These are phyloP conservation scores for Morpho achilles DNA, from an alignment of 2,888 invertebrate genomes.

Conservation along the genomic window DNA sequence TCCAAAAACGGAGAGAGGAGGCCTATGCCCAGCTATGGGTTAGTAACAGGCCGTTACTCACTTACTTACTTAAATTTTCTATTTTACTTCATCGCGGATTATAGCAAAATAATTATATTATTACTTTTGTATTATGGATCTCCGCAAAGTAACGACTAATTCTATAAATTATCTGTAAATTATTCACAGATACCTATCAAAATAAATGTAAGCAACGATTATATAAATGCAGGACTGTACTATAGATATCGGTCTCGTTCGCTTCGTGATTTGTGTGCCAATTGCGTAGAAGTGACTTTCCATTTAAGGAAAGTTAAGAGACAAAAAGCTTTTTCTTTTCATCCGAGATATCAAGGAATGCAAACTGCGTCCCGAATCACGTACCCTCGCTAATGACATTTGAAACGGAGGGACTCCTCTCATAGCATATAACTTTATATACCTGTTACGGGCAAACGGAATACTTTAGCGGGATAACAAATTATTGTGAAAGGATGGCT, in stretches of 20 bases:
- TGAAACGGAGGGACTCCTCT: conserved; percentile 6
- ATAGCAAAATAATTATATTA: no score
- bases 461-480: not conserved
- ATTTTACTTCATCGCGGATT: no score
- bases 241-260: not conserved
- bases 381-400: conserved; percentile 10
- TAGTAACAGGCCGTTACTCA: no score
- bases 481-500: no score
- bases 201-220: not conserved
- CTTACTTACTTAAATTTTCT: no score
- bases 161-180: no score
- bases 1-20: no score
- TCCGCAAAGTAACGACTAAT: no score
- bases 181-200: no score
- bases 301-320: conserved; percentile 22
- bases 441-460: conserved; percentile 5
- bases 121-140: no score
- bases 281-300: conserved; percentile 25
- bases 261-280: conserved; percentile 25
- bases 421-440: conserved; percentile 3
- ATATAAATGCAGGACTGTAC: not conserved
- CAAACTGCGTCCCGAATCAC: conserved; percentile 15
- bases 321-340: conserved; percentile 17
- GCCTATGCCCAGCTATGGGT: no score
- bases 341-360: conserved; percentile 3